Evolutionary conservation across 2,888 invertebrate species (phyloP).

Genomic region (Polydrusus cervinus): DNA sequence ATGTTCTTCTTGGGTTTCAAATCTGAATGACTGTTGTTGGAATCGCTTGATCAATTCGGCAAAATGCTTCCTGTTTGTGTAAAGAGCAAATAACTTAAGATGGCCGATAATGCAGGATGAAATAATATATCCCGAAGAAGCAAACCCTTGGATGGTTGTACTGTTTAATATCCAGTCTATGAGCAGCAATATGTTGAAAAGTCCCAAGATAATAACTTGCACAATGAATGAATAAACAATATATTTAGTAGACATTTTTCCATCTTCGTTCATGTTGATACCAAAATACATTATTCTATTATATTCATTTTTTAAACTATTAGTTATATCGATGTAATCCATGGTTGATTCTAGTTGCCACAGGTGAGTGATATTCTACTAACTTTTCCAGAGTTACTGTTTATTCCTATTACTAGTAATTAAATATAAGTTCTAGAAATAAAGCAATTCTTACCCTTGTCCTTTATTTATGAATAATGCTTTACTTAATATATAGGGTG

Average conservation of each 20-base stretch:
- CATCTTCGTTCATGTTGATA: background rate
- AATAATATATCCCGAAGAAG: constrained; percentile 19
- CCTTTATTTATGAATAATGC: no score
- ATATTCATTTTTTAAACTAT: constrained; percentile 6
- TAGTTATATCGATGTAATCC: background rate
- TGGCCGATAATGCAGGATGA: background rate
- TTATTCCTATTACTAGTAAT: background rate
- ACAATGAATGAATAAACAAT: constrained; percentile 1
- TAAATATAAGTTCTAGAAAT: no score
- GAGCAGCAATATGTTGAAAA: constrained; percentile 1
- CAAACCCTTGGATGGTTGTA: constrained; percentile 14
- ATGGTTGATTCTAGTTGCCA: background rate
- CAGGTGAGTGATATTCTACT: background rate
- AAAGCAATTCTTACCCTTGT: no score
- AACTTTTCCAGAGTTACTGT: background rate
- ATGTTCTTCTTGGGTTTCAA: background rate
- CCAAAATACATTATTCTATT: constrained; percentile 11
- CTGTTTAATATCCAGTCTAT: constrained; percentile 24
- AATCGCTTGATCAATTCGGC: background rate
- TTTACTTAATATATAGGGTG: no score
- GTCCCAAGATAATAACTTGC: background rate
- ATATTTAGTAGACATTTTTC: background rate
- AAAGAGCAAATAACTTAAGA: constrained; percentile 1
- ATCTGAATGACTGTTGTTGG: background rate
- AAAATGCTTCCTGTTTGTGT: background rate